Base-by-base conservation (phyloP, 2,113 vertebrate genomes). In the Xenotilapia flavipinnis region DNA sequence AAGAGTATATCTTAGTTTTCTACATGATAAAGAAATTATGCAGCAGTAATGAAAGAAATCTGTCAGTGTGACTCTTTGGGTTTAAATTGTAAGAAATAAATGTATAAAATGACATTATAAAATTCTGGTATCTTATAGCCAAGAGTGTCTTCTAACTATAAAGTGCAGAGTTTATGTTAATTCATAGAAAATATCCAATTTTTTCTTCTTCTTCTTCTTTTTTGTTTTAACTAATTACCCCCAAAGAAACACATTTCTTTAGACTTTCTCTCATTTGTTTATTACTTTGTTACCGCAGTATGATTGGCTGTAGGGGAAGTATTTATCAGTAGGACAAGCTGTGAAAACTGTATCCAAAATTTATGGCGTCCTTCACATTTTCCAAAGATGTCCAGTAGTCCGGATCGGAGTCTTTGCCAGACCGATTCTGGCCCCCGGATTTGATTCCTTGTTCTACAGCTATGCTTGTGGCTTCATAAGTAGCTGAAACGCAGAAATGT, bases 51-150 rank as follows among this genome's bases (percentile, higher is more conserved):
- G 62, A 68, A 68, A 68, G 36, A 40, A 68, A 40, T 21, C 36
- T 68, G 19, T 68, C 62, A 40, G 62, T 21, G 19, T 38, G 62
- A 68, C 62, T 68, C 62, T 65, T 65, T 68, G 62, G 62, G 4
- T 21, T 68, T 68, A 3, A 40, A 68, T 40, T 68, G 11, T 68
- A 14, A 68, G 36, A 68, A 21, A 68, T 38, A 3, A 65, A 38
- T 9, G 36, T 40, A 40, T 21, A 68, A 65, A 31, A 65, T 65
- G 6, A 36, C 4, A 62, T 31, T 58, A 15, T 33, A 60, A 36
- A 36, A n/a, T 65, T 65, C 60, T 65, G 17, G 10, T 65, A 36
- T 36, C 31, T 36, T n/a, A 65, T n/a, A 1, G 31, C 17, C 31
- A 36, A 65, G 58, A 19, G 5, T 33, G 58, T 62, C 58, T 62